Base-by-base conservation (phyloP, 37 sponge, comb jelly and placozoan genomes). In the Ephydatia muelleri region DNA sequence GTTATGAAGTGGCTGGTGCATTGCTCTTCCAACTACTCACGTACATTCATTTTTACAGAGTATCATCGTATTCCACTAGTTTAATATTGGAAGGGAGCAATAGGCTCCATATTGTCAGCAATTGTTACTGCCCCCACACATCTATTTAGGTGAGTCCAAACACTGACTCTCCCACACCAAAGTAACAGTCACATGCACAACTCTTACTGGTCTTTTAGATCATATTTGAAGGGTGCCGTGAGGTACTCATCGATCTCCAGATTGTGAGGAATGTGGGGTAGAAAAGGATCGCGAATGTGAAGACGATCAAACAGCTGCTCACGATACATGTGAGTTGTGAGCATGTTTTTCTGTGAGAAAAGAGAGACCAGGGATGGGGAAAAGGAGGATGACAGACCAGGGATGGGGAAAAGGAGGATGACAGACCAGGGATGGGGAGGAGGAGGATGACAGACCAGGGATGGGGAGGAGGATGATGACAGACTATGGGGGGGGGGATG, bases 151-250 rank as follows among this genome's bases (percentile, higher is more conserved):
- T 35, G 38, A 37, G 36, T 26, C 29, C 35, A 64, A 32, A 77
- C 27, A 37, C 8, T 25, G 26, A 39, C 78, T 48, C 40, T 22
- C 36, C 26, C 26, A 35, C 48, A 38, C 8, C 14, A 19, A 8
- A n/a, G n/a, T n/a, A n/a, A n/a, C n/a, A n/a, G n/a, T n/a, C n/a
- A n/a, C n/a, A n/a, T 32, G n/a, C n/a, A 66, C 68, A 68, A 29
- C 28, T 66, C 91, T 83, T 82, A 95, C 95, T 74, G 83, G 27
- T 86, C 85, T 29, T 80, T 92, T 23, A 83, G 72, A 6, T 86
- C 78, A 9, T 43, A 34, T 6, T 81, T 85, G 86, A 88, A 95
- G 38, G 93, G 91, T 39, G 96, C 96, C 36, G 93, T 95, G 83
- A 92, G 87, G 88, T 83, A 87, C 76, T 87, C 80, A 27, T 72